These are phyloP conservation scores for Lasiurus borealis DNA, from an alignment of 2,113 vertebrate species.

Conservation along the genomic window DNA sequence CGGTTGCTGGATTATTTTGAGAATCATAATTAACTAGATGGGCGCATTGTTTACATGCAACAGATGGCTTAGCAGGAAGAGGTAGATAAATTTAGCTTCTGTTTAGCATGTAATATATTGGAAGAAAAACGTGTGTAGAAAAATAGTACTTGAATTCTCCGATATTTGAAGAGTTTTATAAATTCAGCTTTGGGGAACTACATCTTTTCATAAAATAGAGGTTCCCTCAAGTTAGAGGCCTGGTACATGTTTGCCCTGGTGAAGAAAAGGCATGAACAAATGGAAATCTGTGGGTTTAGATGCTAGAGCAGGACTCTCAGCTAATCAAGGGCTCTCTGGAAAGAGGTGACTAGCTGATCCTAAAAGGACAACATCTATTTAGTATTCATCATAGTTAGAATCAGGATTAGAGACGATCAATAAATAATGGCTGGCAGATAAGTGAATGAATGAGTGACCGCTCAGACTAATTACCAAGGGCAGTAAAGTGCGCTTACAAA, in stretches of 20 bases:
- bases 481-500: conserved; percentile 16
- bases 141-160: conserved; percentile 65
- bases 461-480: conserved; percentile 30
- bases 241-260: background rate
- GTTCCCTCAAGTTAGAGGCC: conserved; percentile 61
- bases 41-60: conserved; percentile 76
- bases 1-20: conserved; percentile 64
- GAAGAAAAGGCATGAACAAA: conserved; percentile 3
- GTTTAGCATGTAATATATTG: conserved; percentile 70
- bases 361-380: background rate
- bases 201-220: conserved; percentile 64
- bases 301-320: background rate
- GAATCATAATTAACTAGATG: conserved; percentile 73
- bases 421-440: conserved; percentile 40
- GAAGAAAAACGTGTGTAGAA: conserved; percentile 67
- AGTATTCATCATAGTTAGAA: conserved; percentile 16
- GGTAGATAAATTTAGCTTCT: conserved; percentile 76
- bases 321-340: background rate
- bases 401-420: background rate
- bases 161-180: conserved; percentile 55
- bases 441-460: conserved; percentile 27
- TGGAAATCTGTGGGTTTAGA: background rate
- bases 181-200: conserved; percentile 51
- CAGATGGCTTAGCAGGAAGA: conserved; percentile 75
- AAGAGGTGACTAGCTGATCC: background rate